Percentiles rank a stretch among this genome's conserved stretches.
These are phyloP conservation scores for Heterohyrax brucei DNA, from an alignment of 2,797 vertebrate species.

Conservation along the genomic window DNA sequence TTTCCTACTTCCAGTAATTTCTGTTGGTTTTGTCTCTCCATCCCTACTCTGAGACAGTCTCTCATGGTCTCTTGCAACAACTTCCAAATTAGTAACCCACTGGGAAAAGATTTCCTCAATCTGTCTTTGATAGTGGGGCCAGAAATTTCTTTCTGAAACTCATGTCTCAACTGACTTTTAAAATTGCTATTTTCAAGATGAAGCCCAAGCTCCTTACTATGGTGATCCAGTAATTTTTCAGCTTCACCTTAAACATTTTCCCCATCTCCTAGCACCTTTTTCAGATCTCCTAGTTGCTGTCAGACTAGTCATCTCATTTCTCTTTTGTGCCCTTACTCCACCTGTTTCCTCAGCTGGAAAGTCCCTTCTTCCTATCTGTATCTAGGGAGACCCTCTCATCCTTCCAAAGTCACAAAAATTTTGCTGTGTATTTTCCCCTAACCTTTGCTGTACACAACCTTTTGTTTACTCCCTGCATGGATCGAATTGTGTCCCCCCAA, in stretches of 20 bases:
- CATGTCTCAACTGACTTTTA: not conserved
- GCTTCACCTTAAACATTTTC: not conserved
- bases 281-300: not conserved
- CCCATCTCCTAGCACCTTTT: not conserved
- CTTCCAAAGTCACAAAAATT: too few species aligned
- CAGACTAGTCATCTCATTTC: not conserved
- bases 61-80: not conserved
- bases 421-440: too few species aligned
- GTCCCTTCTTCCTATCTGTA: too few species aligned
- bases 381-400: too few species aligned
- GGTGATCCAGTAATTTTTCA: not conserved
- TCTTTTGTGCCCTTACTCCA: too few species aligned
- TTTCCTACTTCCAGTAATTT: not conserved
- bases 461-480: too few species aligned
- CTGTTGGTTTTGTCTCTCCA: not conserved
- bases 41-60: not conserved
- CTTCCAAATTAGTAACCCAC: not conserved
- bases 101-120: not conserved
- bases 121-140: not conserved
- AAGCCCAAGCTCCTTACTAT: not conserved
- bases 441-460: too few species aligned
- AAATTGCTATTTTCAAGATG: not conserved
- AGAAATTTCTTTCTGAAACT: not conserved
- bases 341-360: too few species aligned
- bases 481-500: too few species aligned